Evolutionary conservation across 1,140 invertebrate species (phyloP), one percentile per base, ranked within the genome.

Genomic region (Asobara japonica): DNA sequence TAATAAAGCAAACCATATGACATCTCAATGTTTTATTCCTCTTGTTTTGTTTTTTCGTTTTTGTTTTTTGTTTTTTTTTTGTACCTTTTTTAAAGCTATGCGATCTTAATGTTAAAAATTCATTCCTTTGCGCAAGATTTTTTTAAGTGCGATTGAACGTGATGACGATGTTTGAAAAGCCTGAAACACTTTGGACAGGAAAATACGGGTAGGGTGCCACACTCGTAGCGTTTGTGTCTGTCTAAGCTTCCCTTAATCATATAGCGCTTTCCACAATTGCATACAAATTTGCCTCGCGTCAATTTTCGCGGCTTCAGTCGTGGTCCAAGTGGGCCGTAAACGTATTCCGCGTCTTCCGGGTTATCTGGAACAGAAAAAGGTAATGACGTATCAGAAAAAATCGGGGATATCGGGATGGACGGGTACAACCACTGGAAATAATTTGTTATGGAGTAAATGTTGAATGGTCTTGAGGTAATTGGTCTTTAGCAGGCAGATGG

Each of bases 341-440:
- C 2, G 10, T 51, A 20, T 3, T 56, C 22, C 11, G 25, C 10
- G 11, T 36, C 31, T 6, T 36, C 31, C 31, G 11, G 45, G 27
- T 16, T 27, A 45, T 62, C 71, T 71, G 71, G 71, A 75, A 73
- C 65, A 72, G 69, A 62, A 65, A 85, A 73, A 65, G 18, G 27
- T 20, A 22, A 74, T 75, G 68, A 78, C 74, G 76, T 27, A 6
- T 66, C 69, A 31, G 65, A 0, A 62, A 25, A 25, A 51, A 56
- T 45, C n/a, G 18, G 41, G 5, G n/a, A 45, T 16, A 45, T 16
- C n/a, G n/a, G n/a, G n/a, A n/a, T n/a, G n/a, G 41, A 16, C 41
- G 1, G 10, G 7, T 45, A 45, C 13, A 18, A 1, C 41, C 41
- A 45, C 10, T 45, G 41, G n/a, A 18, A 45, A 13, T n/a, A 45